Evolutionary conservation across 2,888 invertebrate species (phyloP).

Genomic region (Odontothrips loti): DNA sequence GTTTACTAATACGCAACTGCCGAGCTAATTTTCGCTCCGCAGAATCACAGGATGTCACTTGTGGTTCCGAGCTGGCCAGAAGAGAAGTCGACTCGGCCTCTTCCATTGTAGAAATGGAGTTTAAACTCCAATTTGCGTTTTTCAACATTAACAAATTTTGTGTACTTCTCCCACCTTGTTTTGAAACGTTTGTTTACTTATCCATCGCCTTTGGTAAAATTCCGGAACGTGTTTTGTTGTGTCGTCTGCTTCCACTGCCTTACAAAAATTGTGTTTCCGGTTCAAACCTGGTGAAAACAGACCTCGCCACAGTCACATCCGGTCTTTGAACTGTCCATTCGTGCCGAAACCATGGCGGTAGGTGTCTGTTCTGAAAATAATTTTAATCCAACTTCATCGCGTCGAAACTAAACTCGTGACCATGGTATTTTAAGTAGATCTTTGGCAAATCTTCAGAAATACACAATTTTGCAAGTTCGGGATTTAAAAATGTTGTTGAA

Average conservation of each 20-base stretch:
- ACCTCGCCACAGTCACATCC: not conserved
- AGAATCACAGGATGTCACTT: slow-evolving; percentile 59
- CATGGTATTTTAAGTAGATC: not conserved
- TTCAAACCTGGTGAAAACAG: not conserved
- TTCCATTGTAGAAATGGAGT: not conserved
- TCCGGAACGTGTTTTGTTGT: not conserved
- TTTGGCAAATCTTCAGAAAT: not conserved
- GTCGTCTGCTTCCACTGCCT: not conserved
- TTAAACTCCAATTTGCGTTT: not conserved
- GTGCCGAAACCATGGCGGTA: slow-evolving; percentile 23
- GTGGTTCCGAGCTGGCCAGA: slow-evolving; percentile 48
- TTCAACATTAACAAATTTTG: not conserved
- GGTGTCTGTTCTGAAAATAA: not conserved
- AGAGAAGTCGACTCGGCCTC: not conserved
- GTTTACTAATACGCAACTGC: slow-evolving; percentile 60
- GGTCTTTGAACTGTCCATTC: slow-evolving; percentile 7
- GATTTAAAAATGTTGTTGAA: not conserved
- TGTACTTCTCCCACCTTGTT: not conserved
- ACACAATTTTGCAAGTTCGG: not conserved
- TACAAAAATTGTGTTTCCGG: not conserved
- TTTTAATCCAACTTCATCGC: not conserved
- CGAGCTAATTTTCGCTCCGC: slow-evolving; percentile 68
- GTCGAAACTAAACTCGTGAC: not conserved
- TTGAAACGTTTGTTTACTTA: slow-evolving; percentile 7
- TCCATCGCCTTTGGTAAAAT: not conserved